phyloP scores from a whole-genome alignment of 2,797 vertebrate genomes.

The Chrosomus eos region DNA sequence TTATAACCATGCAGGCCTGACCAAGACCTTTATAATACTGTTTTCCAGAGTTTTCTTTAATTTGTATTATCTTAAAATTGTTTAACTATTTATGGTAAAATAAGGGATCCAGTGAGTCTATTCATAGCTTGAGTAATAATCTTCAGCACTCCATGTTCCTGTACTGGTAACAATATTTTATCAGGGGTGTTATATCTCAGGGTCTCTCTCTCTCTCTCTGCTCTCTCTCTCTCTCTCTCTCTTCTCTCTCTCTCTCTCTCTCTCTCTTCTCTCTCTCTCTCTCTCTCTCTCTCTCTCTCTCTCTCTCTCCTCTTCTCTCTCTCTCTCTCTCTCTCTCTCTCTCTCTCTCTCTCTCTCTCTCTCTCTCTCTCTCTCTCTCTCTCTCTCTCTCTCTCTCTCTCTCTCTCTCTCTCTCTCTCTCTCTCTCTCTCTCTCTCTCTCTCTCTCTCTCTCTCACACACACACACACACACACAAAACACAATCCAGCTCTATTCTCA shows the following conservation, averaged over 20 bases:
- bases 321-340: not conserved
- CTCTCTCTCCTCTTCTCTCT: not conserved
- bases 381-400: no score
- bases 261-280: no score
- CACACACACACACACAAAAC: not conserved
- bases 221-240: not conserved
- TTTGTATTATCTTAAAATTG: not conserved
- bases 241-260: conserved; percentile 1
- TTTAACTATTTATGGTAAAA: not conserved
- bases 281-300: no score
- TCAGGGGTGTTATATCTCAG: conserved; percentile 7
- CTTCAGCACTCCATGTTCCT: not conserved
- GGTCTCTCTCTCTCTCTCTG: not conserved
- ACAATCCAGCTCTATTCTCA: conserved; percentile 64
- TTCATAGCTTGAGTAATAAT: conserved; percentile 11
- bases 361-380: not conserved
- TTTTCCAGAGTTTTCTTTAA: not conserved
- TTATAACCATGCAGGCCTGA: not conserved
- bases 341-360: not conserved
- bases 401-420: no score
- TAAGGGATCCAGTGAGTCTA: not conserved
- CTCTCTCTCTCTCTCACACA: not conserved
- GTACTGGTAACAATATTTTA: conserved; percentile 9
- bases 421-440: no score
- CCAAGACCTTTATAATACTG: not conserved